phyloP scores from a whole-genome alignment of 2,888 invertebrate species.

The Clivina fossor region DNA sequence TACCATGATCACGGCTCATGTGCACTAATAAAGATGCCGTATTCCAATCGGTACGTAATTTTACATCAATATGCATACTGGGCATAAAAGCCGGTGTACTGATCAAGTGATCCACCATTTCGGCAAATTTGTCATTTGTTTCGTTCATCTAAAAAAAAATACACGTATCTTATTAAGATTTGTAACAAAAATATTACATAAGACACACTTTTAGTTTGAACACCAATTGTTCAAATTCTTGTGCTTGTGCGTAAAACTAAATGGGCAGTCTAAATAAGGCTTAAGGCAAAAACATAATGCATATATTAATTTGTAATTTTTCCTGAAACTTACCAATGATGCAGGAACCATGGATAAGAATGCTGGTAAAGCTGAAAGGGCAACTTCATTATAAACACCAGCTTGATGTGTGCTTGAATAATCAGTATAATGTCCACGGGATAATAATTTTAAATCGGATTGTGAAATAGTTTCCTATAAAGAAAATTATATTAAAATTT shows the following conservation, averaged over 20 bases:
- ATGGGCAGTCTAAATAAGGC: no score
- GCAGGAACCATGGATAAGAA: constrained; percentile 76
- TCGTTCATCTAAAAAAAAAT: constrained; percentile 58
- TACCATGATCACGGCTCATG: constrained; percentile 76
- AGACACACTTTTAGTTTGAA: no score
- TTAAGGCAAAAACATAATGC: no score
- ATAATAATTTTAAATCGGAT: constrained; percentile 62
- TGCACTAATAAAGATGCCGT: constrained; percentile 60
- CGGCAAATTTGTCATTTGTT: constrained; percentile 54
- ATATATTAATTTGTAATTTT: no score
- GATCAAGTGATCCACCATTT: constrained; percentile 63
- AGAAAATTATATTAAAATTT: constrained; percentile 31
- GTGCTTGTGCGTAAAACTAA: no score
- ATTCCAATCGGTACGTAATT: constrained; percentile 51
- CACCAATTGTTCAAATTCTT: no score
- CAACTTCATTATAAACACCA: constrained; percentile 77
- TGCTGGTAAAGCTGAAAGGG: constrained; percentile 71
- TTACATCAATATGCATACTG: constrained; percentile 57
- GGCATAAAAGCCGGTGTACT: constrained; percentile 65
- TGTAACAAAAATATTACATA: no score
- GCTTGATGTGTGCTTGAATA: constrained; percentile 81
- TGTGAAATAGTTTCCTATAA: constrained; percentile 63
- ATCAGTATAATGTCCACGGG: constrained; percentile 73
- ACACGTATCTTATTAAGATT: no score
- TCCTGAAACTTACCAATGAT: constrained; percentile 65